A percentile compares a stretch with the other conserved stretches of the same genome.
These are phyloP conservation scores for Notarius quadriscutis DNA, from an alignment of 2,113 vertebrate species.

Conservation along the genomic window DNA sequence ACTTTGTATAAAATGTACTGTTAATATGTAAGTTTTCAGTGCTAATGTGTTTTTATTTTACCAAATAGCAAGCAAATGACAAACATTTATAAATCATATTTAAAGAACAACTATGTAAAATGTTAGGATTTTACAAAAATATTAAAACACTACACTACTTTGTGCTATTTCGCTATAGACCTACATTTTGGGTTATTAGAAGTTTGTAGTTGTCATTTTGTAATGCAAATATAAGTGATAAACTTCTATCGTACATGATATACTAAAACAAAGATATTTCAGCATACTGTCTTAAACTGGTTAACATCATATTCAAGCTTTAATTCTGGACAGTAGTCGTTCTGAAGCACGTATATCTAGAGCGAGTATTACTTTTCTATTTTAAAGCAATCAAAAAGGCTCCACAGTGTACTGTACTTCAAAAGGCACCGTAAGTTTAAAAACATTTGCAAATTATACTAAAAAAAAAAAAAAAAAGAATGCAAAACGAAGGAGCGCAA, in stretches of 20 bases:
- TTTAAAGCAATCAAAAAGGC: constrained; percentile 13
- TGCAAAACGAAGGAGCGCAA: not conserved
- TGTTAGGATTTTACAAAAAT: constrained; percentile 38
- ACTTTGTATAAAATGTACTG: constrained; percentile 43
- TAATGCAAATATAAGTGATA: constrained; percentile 34
- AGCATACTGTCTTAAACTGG: constrained; percentile 12
- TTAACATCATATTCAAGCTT: constrained; percentile 44
- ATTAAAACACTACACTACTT: constrained; percentile 42
- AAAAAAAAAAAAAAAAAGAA: not conserved
- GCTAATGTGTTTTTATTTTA: constrained; percentile 32
- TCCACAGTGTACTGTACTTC: not conserved
- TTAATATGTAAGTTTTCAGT: constrained; percentile 43
- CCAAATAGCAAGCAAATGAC: constrained; percentile 35
- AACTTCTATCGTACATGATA: constrained; percentile 47
- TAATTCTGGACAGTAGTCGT: constrained; percentile 42
- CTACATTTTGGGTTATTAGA: constrained; percentile 33
- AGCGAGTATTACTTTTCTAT: not conserved
- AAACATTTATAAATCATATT: constrained; percentile 27
- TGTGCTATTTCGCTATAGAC: constrained; percentile 32
- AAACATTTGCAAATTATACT: not conserved
- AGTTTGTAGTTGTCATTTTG: constrained; percentile 32
- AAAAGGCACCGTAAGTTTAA: constrained; percentile 2
- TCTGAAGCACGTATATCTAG: constrained; percentile 12
- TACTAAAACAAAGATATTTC: constrained; percentile 11
- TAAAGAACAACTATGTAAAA: constrained; percentile 44